Evolutionary conservation across 1,140 invertebrate species (phyloP).

Genomic region (Brachionus asplanchnoidis): DNA sequence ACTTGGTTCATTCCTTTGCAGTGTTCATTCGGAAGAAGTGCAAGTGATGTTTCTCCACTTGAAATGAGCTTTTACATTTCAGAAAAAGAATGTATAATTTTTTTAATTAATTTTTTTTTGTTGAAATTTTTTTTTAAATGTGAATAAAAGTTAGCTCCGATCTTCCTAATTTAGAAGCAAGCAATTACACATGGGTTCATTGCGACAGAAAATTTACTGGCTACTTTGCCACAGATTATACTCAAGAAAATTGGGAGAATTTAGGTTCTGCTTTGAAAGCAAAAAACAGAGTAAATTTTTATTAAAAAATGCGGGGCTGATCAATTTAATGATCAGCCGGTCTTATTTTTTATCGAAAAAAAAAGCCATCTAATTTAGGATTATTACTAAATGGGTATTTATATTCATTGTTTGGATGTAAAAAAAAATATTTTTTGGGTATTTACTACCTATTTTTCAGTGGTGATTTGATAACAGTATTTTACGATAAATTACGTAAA

Average conservation of each 20-base stretch:
- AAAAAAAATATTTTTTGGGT: too few species aligned
- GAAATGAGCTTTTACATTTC: slow-evolving; percentile 15
- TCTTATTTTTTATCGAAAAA: too few species aligned
- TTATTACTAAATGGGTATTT: too few species aligned
- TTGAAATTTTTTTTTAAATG: neutral
- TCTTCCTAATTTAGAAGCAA: neutral
- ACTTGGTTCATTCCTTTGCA: slow-evolving; percentile 26
- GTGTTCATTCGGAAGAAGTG: slow-evolving; percentile 15
- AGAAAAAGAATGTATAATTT: slow-evolving; percentile 7
- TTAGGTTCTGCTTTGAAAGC: neutral
- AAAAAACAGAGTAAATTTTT: neutral
- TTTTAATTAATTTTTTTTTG: neutral
- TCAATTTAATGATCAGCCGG: too few species aligned
- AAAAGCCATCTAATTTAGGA: too few species aligned
- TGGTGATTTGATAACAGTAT: too few species aligned
- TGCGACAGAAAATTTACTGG: slow-evolving; percentile 31
- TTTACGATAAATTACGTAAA: too few species aligned
- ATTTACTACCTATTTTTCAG: too few species aligned
- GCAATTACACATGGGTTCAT: slow-evolving; percentile 3
- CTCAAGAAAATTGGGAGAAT: slow-evolving; percentile 16
- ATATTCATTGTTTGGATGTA: too few species aligned
- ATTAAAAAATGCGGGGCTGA: too few species aligned
- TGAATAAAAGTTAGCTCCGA: neutral
- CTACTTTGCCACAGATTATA: slow-evolving; percentile 22
- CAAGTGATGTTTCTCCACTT: neutral